Evolutionary conservation across 2,113 vertebrate species (phyloP).

Genomic region (Passer montanus): DNA sequence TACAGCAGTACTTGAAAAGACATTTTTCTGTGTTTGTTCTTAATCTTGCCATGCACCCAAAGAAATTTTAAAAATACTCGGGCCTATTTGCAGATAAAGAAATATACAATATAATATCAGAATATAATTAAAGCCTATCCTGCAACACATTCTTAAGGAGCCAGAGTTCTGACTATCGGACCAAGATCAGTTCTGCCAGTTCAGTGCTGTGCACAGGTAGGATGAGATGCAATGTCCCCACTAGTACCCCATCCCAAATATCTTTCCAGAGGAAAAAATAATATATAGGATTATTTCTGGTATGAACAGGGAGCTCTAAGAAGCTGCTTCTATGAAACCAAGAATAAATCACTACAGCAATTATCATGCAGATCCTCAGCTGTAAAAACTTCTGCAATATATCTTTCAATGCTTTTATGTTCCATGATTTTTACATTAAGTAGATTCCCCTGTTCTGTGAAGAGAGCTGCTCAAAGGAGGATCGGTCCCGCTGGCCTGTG

Average conservation of each 20-base stretch:
- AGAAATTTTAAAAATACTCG: neutral
- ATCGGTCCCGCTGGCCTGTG: slow-evolving; percentile 6
- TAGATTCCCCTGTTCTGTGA: neutral
- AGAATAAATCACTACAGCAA: neutral
- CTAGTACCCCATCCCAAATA: neutral
- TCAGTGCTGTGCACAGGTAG: neutral
- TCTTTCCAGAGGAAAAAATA: neutral
- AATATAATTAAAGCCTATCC: neutral
- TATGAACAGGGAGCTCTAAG: neutral
- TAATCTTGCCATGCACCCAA: neutral
- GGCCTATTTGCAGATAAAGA: neutral
- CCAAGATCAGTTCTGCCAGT: neutral
- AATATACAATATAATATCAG: neutral
- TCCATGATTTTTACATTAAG: neutral
- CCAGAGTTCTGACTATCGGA: neutral
- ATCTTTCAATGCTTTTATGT: neutral
- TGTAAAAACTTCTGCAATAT: neutral
- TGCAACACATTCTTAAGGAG: neutral
- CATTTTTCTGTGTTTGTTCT: neutral
- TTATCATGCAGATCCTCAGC: neutral
- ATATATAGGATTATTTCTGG: neutral
- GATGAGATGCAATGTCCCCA: neutral
- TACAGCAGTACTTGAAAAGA: neutral
- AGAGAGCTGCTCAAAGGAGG: neutral
- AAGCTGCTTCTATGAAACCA: neutral